Conservation (phyloP, 1,140 invertebrate genomes). For the Aphelinus certus region DNA sequence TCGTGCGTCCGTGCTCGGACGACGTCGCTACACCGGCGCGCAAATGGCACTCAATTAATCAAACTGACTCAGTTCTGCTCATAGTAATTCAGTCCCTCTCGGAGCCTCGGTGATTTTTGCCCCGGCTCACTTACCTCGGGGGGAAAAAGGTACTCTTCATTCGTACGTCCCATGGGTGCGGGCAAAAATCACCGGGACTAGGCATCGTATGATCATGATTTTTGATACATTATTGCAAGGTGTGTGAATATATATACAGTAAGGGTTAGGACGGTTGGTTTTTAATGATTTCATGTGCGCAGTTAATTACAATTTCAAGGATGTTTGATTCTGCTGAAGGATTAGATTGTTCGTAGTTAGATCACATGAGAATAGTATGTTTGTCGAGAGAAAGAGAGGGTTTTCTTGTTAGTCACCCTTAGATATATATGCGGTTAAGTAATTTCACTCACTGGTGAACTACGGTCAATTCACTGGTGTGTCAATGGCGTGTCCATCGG, state of each 20-base stretch:
- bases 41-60: background rate
- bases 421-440: constrained; percentile 16
- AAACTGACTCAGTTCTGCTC: no score
- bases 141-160: no score
- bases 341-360: constrained; percentile 49
- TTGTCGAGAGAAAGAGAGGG: background rate
- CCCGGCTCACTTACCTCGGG: constrained; percentile 39
- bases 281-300: constrained; percentile 10
- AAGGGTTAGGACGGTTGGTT: background rate
- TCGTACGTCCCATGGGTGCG: background rate
- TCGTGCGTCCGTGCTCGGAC: constrained; percentile 85
- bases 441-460: constrained; percentile 30
- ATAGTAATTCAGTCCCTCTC: background rate
- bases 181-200: constrained; percentile 26
- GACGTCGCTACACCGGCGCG: constrained; percentile 73
- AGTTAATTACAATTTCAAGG: constrained; percentile 26
- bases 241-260: background rate
- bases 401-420: constrained; percentile 36
- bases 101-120: constrained; percentile 12
- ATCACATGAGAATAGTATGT: constrained; percentile 42
- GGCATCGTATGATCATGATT: no score
- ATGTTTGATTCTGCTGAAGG: constrained; percentile 3
- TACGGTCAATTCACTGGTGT: constrained; percentile 37
- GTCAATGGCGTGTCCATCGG: constrained; percentile 25
- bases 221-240: constrained; percentile 15